Evolutionary conservation across 1,140 invertebrate species (phyloP), one percentile per base, ranked within the genome.

Genomic region (Drosophila sproati): DNA sequence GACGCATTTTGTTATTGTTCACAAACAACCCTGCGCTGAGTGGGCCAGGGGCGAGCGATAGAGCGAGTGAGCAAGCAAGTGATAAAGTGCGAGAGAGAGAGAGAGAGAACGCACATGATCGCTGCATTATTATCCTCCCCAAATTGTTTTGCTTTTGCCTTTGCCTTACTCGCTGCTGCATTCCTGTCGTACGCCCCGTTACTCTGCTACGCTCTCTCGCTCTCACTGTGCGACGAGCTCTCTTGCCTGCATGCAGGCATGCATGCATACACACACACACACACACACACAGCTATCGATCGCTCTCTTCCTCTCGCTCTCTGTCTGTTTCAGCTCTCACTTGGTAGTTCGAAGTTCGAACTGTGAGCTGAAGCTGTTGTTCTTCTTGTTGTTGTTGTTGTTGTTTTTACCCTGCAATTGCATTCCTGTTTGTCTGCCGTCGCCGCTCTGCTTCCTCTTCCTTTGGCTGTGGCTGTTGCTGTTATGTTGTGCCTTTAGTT

Each of bases 371-470:
- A 12, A 12, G 12, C 61, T 63, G 39, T 6, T 57, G 55, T 34
- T 52, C 43, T 32, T 59, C 12, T 12, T 20, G 48, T 54, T 47
- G 63, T 34, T 37, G 31, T 50, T 68, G 29, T 35, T 55, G 32
- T 62, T 59, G 10, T 34, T 73, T 32, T 41, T 59, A 55, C 68
- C 50, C 80, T 87, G 82, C 79, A 82, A 88, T 87, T 87, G 82
- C 83, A 87, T 87, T 86, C 79, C 82, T 86, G 82, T 86, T 80
- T 78, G 54, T 64, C 64, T 55, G 64, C 39, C 35, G 8, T 12
- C 3, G 50, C 54, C 54, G 20, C 47, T 62, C 63, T 72, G 48
- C 74, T 47, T 80, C 64, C 70, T 60, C 76, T 75, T 80, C 47
- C 57, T 45, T 28, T 39, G 37, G 37, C 37, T 39, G 6, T 39